phyloP scores from a whole-genome alignment of 2,113 vertebrate genomes.

The Hipposideros armiger region DNA sequence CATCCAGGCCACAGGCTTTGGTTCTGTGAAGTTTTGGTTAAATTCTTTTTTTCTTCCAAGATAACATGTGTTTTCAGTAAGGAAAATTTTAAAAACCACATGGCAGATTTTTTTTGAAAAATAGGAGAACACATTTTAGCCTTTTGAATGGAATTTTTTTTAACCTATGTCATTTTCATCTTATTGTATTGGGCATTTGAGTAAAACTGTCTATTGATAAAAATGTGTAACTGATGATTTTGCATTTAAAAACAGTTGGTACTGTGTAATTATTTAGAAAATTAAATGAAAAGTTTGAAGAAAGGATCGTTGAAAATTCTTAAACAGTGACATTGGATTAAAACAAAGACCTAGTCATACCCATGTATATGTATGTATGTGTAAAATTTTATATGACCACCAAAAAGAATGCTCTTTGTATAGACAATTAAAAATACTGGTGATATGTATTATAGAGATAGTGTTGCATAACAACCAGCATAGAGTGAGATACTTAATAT shows the following conservation, averaged over 20 bases:
- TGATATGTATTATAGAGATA: background rate
- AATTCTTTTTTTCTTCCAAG: background rate
- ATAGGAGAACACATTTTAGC: background rate
- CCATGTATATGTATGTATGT: background rate
- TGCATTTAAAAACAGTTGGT: background rate
- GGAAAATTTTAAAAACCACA: background rate
- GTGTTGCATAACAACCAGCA: background rate
- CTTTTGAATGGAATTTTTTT: background rate
- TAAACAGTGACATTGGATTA: background rate
- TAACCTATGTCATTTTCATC: background rate
- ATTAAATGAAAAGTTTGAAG: background rate
- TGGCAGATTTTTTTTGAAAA: background rate
- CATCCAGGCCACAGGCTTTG: background rate
- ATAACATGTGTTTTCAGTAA: background rate
- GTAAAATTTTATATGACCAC: background rate
- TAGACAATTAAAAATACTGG: background rate
- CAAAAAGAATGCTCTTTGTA: background rate
- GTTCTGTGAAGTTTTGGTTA: background rate
- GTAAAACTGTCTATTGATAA: slow-evolving; percentile 16
- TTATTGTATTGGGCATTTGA: background rate
- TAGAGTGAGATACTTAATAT: background rate
- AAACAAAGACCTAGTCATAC: background rate
- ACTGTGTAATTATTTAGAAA: background rate
- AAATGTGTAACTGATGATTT: background rate
- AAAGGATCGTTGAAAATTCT: background rate